Evolutionary conservation across 2,113 vertebrate genomes (phyloP).

Genomic region (Hylia prasina): DNA sequence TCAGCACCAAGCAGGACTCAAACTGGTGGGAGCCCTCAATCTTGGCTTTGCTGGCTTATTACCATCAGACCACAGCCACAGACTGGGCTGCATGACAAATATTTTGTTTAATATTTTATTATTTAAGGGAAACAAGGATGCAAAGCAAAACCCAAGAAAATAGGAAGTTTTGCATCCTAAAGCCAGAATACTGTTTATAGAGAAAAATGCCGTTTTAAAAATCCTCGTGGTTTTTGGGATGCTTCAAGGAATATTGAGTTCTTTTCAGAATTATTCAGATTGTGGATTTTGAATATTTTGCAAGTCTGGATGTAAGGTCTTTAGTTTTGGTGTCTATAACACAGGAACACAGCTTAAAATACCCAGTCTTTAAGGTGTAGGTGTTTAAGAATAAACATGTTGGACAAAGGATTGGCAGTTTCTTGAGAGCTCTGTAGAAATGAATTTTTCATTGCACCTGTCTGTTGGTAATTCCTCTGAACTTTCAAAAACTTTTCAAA

Average conservation of each 20-base stretch:
- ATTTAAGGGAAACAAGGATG: neutral
- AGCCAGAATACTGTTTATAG: neutral
- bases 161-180: neutral
- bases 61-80: neutral
- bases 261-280: slow-evolving; percentile 20
- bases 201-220: neutral
- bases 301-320: neutral
- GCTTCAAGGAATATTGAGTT: neutral
- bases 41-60: neutral
- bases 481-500: slow-evolving; percentile 59
- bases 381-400: neutral
- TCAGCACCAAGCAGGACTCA: neutral
- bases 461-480: slow-evolving; percentile 39
- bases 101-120: neutral
- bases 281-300: slow-evolving; percentile 15
- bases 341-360: neutral
- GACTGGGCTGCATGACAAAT: neutral
- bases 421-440: neutral
- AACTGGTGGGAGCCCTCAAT: neutral
- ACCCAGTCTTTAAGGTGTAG: neutral
- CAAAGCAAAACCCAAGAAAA: neutral
- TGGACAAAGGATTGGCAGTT: neutral
- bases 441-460: neutral
- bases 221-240: neutral
- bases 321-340: neutral